Base-by-base conservation (phyloP, 2,888 invertebrate genomes). In the Amiota minor region DNA sequence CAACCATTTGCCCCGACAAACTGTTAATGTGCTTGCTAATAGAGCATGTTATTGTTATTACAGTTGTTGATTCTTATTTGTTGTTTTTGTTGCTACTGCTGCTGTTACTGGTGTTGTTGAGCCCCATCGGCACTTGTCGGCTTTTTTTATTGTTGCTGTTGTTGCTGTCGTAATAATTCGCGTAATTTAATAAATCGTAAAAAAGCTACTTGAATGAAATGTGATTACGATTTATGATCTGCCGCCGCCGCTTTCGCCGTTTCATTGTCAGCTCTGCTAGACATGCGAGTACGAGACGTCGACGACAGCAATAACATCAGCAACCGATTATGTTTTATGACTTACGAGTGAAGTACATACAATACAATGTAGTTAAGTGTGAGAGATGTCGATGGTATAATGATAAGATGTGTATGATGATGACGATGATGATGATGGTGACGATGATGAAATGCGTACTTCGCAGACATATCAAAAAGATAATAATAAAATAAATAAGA, bases 131-230 rank as follows among this genome's bases (percentile, higher is more conserved):
- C 59, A 18, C 18, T 59, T 59, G 18, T 59, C 59, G n/a, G 59
- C 59, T 10, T 49, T 49, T 23, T 69, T 49, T 49, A 23, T 69
- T 49, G 78, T 78, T 74, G 76, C 71, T 68, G 78, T 74, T 77
- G 79, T 76, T 76, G 78, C 77, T 76, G 76, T 75, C 79, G 79
- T 78, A 78, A 79, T 78, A 79, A 77, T 79, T 77, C 79, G 79
- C 78, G 77, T 81, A 80, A 79, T 79, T 80, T 78, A 79, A 80
- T 80, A 80, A 80, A 80, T 80, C 80, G 80, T 79, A 77, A 79
- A 35, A 35, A 80, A 78, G 80, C 80, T 79, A 79, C 80, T 80
- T 80, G 79, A 80, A 80, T 80, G 80, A 79, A 80, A 80, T 78
- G 78, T 80, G 79, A 80, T 80, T 79, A 79, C 80, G 75, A 80